Evolutionary conservation across 2,113 vertebrate species (phyloP).

Genomic region (Phylloscopus whistleri): DNA sequence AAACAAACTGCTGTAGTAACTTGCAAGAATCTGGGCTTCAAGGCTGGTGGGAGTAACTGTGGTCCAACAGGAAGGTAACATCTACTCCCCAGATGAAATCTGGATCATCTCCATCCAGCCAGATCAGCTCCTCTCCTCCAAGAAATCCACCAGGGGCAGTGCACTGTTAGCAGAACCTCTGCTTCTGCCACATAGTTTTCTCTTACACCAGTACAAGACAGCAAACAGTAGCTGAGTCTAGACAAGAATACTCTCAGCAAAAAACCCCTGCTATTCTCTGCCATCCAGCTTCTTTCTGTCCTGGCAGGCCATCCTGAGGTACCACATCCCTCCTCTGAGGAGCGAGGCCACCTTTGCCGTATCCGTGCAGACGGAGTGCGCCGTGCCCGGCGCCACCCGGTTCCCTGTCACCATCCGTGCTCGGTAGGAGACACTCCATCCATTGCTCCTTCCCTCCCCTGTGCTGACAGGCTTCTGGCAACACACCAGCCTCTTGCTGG

Average conservation of each 20-base stretch:
- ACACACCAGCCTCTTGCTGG: background rate
- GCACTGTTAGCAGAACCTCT: background rate
- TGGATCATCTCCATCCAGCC: background rate
- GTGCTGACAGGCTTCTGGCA: background rate
- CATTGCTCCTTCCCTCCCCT: background rate
- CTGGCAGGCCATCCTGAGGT: conserved; percentile 26
- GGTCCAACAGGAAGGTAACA: background rate
- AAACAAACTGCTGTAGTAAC: background rate
- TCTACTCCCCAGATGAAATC: background rate
- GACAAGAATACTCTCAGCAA: background rate
- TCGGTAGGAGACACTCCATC: background rate
- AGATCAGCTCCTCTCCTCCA: background rate
- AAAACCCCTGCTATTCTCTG: background rate
- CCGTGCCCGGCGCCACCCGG: background rate
- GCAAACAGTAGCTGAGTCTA: background rate
- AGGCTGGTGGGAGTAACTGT: background rate
- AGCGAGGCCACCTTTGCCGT: background rate
- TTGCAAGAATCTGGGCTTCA: background rate
- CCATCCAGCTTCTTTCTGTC: background rate
- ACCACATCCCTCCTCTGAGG: background rate
- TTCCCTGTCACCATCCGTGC: conserved; percentile 28
- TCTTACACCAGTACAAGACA: background rate
- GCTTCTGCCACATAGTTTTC: background rate
- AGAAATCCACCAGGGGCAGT: background rate
- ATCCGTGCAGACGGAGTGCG: background rate